Evolutionary conservation across 1,140 invertebrate genomes (phyloP).

Genomic region (Oryctes rhinoceros): DNA sequence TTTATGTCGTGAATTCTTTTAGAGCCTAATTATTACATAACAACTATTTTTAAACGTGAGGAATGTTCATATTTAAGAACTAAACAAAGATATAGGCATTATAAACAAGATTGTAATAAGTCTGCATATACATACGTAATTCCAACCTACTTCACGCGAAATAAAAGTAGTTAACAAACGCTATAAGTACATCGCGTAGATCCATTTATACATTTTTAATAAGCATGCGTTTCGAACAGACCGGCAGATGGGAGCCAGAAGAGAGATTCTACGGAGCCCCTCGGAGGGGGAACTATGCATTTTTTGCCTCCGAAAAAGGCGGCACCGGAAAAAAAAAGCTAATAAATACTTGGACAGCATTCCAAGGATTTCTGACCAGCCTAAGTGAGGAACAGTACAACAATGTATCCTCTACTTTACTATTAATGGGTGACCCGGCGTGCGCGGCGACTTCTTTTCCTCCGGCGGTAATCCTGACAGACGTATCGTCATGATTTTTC

Average conservation of each 20-base stretch:
- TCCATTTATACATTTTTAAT: not conserved
- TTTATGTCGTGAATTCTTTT: not conserved
- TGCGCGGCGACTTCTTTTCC: not conserved
- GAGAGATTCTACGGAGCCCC: not conserved
- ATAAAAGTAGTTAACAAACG: not conserved
- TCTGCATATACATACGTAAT: too few relatives aligned
- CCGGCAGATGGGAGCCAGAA: not conserved
- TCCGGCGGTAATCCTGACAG: constrained; percentile 8
- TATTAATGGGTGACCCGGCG: constrained; percentile 24
- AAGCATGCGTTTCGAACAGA: not conserved
- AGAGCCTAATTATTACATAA: not conserved
- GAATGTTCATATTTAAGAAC: not conserved
- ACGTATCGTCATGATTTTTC: constrained; percentile 12
- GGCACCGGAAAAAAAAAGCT: constrained; percentile 35
- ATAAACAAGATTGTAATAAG: not conserved
- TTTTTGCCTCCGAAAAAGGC: constrained; percentile 35
- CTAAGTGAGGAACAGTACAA: constrained; percentile 10
- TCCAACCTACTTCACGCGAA: not conserved
- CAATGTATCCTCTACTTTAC: constrained; percentile 8
- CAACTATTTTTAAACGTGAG: not conserved
- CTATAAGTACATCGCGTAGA: not conserved
- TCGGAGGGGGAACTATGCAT: constrained; percentile 24
- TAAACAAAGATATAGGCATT: not conserved
- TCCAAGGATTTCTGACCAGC: constrained; percentile 26
- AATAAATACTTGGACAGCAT: constrained; percentile 36